A percentile compares a stretch with the other conserved stretches of the same genome.
Evolutionary conservation across 2,888 invertebrate species (phyloP).

Genomic region (Cataglyphis cursor): DNA sequence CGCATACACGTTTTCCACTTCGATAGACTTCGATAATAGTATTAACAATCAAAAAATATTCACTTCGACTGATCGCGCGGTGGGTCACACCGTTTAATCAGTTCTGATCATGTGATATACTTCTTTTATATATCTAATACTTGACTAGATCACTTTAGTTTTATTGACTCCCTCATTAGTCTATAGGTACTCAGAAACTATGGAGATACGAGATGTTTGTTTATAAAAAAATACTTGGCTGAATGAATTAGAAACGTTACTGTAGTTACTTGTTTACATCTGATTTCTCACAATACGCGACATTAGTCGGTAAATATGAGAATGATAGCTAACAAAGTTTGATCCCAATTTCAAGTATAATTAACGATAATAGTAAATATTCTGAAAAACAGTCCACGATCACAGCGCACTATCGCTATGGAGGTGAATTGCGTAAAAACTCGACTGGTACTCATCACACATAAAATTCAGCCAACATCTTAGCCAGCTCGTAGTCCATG

Average conservation of each 20-base stretch:
- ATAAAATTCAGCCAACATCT: constrained; percentile 93
- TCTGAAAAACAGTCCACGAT: constrained; percentile 77
- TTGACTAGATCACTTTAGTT: constrained; percentile 80
- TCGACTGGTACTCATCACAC: constrained; percentile 88
- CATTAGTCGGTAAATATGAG: constrained; percentile 55
- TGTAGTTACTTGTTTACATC: constrained; percentile 63
- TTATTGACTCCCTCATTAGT: constrained; percentile 77
- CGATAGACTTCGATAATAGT: constrained; percentile 76
- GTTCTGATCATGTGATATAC: constrained; percentile 41
- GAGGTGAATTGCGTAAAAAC: constrained; percentile 33
- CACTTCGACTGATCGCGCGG: constrained; percentile 62
- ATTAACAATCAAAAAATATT: constrained; percentile 78
- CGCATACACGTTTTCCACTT: constrained; percentile 38
- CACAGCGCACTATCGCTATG: constrained; percentile 30
- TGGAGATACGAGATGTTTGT: constrained; percentile 75
- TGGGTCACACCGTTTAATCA: constrained; percentile 36
- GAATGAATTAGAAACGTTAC: constrained; percentile 82
- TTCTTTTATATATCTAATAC: constrained; percentile 55
- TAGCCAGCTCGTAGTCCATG: constrained; percentile 95
- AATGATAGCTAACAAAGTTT: constrained; percentile 82
- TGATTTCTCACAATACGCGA: constrained; percentile 56
- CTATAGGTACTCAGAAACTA: constrained; percentile 79
- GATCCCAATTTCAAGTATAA: constrained; percentile 86
- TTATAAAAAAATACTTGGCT: constrained; percentile 85
- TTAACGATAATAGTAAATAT: constrained; percentile 83